Evolutionary conservation across 1,140 invertebrate genomes (phyloP).

Genomic region (Agraylea sexmaculata): DNA sequence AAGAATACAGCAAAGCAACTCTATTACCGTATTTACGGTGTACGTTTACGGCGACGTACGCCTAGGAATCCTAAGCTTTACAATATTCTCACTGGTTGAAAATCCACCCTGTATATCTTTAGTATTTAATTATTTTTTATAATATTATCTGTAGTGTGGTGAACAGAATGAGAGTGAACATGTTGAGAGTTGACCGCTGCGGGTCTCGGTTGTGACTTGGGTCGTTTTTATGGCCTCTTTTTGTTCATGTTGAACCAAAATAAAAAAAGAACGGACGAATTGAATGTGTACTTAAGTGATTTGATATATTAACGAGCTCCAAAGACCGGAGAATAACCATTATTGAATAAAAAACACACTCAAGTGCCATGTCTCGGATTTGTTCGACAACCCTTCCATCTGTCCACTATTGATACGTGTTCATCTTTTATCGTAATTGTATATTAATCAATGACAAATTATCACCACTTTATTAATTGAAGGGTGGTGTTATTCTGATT

Average conservation of each 20-base stretch:
- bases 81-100: too few relatives aligned
- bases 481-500: neutral
- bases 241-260: conserved; percentile 9
- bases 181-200: too few relatives aligned
- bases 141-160: too few relatives aligned
- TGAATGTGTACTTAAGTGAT: conserved; percentile 20
- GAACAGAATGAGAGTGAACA: too few relatives aligned
- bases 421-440: neutral
- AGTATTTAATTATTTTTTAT: conserved; percentile 2
- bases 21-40: too few relatives aligned
- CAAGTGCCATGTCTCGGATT: neutral
- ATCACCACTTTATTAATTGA: neutral
- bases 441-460: neutral
- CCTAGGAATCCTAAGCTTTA: too few relatives aligned
- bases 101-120: too few relatives aligned
- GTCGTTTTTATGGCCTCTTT: conserved; percentile 18
- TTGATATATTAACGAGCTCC: conserved; percentile 13
- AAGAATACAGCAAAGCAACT: too few relatives aligned
- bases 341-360: neutral
- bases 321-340: neutral
- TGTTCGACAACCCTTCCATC: neutral
- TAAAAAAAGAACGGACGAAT: conserved; percentile 14
- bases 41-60: too few relatives aligned
- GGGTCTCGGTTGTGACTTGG: conserved; percentile 16
- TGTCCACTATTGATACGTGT: neutral